Conservation (phyloP, 1,140 invertebrate genomes). For the Oedothorax gibbosus region DNA sequence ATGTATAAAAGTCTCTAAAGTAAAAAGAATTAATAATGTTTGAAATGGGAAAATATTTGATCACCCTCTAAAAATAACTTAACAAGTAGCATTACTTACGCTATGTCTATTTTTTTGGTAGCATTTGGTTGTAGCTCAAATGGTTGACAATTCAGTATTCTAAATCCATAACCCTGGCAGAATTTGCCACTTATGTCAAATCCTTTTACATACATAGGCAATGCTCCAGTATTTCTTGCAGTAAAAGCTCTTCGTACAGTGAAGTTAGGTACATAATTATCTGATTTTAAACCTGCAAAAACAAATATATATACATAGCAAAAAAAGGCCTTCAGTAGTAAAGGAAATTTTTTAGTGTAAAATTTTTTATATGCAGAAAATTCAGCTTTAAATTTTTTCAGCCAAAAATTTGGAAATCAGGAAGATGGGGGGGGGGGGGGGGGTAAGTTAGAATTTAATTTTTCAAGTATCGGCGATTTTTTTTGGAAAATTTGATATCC, state of each 20-base stretch:
- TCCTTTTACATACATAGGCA: conserved; percentile 77
- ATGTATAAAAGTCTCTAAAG: too few species aligned
- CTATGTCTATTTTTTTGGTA: conserved; percentile 87
- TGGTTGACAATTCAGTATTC: conserved; percentile 83
- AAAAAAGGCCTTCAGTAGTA: not conserved
- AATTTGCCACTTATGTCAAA: conserved; percentile 81
- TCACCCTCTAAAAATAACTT: conserved; percentile 1
- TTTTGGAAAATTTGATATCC: too few species aligned
- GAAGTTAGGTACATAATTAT: conserved; percentile 73
- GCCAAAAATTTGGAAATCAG: not conserved
- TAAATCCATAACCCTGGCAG: conserved; percentile 90
- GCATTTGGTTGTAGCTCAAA: conserved; percentile 85
- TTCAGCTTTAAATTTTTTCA: not conserved
- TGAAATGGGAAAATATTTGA: not conserved
- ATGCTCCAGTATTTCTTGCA: conserved; percentile 88
- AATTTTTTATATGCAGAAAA: not conserved
- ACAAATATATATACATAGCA: conserved; percentile 1
- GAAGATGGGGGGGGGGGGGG: too few species aligned
- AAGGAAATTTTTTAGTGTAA: not conserved
- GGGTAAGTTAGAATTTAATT: too few species aligned
- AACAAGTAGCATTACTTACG: conserved; percentile 68
- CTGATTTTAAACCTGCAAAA: not conserved
- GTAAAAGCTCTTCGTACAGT: conserved; percentile 86
- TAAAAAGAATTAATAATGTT: not conserved
- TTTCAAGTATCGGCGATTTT: too few species aligned